Evolutionary conservation across 2,797 vertebrate species (phyloP), one percentile per base, ranked within the genome.

Genomic region (Eutrigla gurnardus): DNA sequence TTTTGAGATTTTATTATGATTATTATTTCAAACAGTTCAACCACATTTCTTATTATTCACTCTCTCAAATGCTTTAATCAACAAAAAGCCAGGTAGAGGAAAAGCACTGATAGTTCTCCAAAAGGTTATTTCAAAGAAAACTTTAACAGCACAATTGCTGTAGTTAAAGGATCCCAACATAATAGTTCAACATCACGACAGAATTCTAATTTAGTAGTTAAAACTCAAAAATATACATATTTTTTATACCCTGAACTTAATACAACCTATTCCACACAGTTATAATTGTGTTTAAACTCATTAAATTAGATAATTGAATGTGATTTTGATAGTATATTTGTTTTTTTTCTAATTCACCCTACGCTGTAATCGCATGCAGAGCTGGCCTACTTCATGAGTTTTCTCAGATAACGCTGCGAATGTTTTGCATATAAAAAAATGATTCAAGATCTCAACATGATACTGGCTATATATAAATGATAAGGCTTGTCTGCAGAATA

Each of bases 391-490:
- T 91, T 91, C 68, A 65, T 47, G 54, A 65, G 50, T 83, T 75
- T 62, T 77, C 65, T 81, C 79, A 82, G 87, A 89, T 88, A 91
- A 88, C 80, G 82, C 77, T 76, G 76, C 12, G 35, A 88, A 86
- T 85, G 70, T 89, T 93, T 93, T 93, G 89, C 89, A 88, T 92
- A 86, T 89, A 65, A 86, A 88, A 93, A 91, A 88, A 81, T 46
- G 55, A 83, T 89, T 87, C 75, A 79, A 85, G 90, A 92, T 93
- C 88, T 89, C 81, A 83, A 80, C 81, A 87, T 74, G 87, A 88
- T 92, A 65, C 88, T 85, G 76, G 80, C 90, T 91, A 92, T 93
- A 91, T 93, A 94, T 94, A 92, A 94, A 94, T 94, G 88, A 95
- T 95, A 92, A 92, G 89, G 76, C 88, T 86, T 86, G 90, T 93